A percentile compares a stretch with the other conserved stretches of the same genome.
Conservation (phyloP, 2,888 invertebrate species). For the Metopia argyrocephala region DNA sequence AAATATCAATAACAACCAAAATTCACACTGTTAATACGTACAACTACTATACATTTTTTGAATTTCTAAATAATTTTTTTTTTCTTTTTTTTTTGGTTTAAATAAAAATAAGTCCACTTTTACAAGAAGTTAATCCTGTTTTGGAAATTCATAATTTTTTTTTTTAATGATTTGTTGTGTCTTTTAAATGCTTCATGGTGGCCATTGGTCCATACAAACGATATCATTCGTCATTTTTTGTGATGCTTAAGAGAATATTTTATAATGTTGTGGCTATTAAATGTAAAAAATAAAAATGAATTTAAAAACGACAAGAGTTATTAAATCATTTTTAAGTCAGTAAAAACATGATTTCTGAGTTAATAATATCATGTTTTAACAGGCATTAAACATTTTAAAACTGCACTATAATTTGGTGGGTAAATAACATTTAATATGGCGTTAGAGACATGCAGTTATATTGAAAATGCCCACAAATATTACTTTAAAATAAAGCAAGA, state of each 20-base stretch:
- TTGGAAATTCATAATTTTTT: background rate
- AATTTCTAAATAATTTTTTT: no score
- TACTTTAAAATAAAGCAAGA: no score
- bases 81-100: no score
- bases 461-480: no score
- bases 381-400: background rate
- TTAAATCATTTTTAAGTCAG: constrained; percentile 60
- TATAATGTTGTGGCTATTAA: constrained; percentile 47
- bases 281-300: constrained; percentile 32
- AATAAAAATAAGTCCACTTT: no score
- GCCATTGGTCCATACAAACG: constrained; percentile 22
- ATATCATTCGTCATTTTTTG: constrained; percentile 44
- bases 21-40: no score
- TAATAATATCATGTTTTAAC: constrained; percentile 51
- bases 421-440: background rate
- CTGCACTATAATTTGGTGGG: background rate
- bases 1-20: no score
- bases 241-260: constrained; percentile 38
- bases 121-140: background rate
- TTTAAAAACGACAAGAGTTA: constrained; percentile 32
- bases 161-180: constrained; percentile 7
- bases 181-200: constrained; percentile 40
- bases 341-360: constrained; percentile 57
- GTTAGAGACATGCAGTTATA: background rate
- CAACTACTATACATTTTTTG: no score